Base-by-base conservation (phyloP, 2,888 invertebrate genomes). In the Papilio elwesi region DNA sequence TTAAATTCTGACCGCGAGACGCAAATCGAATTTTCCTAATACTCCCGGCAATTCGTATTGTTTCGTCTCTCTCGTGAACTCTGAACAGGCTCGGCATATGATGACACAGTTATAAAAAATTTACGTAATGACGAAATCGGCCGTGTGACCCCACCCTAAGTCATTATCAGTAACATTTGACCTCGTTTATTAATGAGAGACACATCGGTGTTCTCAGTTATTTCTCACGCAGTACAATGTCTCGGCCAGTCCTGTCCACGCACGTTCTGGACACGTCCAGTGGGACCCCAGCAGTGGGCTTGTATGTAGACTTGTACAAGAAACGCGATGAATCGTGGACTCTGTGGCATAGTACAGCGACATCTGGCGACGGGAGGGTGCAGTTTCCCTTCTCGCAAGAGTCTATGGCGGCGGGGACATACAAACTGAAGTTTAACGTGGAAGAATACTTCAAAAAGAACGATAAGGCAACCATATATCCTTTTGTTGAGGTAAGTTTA, bases 371-470 rank as follows among this genome's bases (percentile, higher is more conserved):
- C 82, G 97, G 97, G 0, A 92, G 96, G 65, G 95, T 95, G 74
- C 91, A 92, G 26, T 95, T 96, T 78, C 95, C 97, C 12, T 89
- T 96, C 12, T 92, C 95, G 2, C 87, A 88, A 70, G 91, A 94
- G 0, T 94, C 95, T 15, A 96, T 96, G 86, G 90, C 94, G 0
- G 90, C 92, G 9, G 97, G 97, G 5, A 94, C 95, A 38, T 97
- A 97, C 83, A 97, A 97, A 83, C 86, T 97, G 53, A 95, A 95
- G 81, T 97, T 96, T 80, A 96, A 97, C 83, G 95, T 96, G 0
- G 95, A 95, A 65, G 94, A 95, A 75, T 97, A 97, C 85, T 97
- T 96, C 79, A 94, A 94, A 67, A 82, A 90, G 38, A 88, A 90
- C 66, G 93, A 95, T 74, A 94, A 94, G 74, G 94, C 95, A 68